Conservation (phyloP, 2,113 vertebrate genomes). For the Sylvia atricapilla region DNA sequence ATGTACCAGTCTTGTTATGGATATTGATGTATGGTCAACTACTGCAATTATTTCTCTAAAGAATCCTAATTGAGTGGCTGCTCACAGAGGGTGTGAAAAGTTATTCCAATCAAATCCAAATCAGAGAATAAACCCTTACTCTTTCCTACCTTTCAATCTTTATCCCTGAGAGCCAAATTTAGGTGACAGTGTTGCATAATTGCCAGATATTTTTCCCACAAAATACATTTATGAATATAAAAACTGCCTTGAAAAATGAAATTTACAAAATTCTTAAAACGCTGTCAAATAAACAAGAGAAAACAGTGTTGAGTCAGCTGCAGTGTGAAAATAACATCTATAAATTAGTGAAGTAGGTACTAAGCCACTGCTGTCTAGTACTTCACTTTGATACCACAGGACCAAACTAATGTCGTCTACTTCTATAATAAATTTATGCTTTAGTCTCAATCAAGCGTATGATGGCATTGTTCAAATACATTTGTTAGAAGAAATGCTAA, state of each 20-base stretch:
- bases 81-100: neutral
- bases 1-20: neutral
- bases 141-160: neutral
- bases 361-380: neutral
- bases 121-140: neutral
- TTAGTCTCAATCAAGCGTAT: neutral
- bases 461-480: neutral
- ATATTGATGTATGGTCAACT: neutral
- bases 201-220: neutral
- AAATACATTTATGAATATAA: neutral
- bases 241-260: neutral
- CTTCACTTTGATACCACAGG: neutral
- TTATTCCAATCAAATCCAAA: neutral
- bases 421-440: neutral
- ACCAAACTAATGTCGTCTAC: neutral
- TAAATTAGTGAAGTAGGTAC: neutral
- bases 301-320: neutral
- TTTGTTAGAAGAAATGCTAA: neutral
- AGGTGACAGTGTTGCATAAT: neutral
- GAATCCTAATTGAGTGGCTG: neutral
- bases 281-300: neutral
- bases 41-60: neutral
- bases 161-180: neutral
- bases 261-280: neutral
- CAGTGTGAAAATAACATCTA: neutral